Percentiles rank a stretch among this genome's conserved stretches.
Evolutionary conservation across 2,888 invertebrate genomes (phyloP).

Genomic region (Spisula solida): DNA sequence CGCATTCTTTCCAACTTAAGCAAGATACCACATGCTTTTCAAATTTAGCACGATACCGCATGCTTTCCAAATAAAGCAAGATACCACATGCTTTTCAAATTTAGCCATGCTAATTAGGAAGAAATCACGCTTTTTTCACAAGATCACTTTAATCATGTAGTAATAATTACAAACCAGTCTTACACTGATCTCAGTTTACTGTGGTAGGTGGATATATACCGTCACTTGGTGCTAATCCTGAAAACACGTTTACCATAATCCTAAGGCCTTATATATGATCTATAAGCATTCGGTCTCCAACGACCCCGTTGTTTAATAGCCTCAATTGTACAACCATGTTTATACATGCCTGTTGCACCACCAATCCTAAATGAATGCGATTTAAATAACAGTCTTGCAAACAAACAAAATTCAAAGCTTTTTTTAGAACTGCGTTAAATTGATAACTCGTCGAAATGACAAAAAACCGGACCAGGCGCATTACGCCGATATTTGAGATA

Average conservation of each 20-base stretch:
- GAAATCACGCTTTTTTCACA: not conserved
- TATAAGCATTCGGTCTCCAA: slow-evolving; percentile 18
- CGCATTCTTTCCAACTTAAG: not conserved
- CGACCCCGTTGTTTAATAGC: not conserved
- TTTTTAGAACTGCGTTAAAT: slow-evolving; percentile 18
- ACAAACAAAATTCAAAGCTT: slow-evolving; percentile 10
- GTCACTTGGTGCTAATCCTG: not conserved
- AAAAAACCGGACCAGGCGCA: not conserved
- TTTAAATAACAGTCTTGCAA: not conserved
- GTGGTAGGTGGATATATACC: not conserved
- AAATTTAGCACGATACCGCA: not conserved
- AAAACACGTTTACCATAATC: not conserved
- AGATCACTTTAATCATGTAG: not conserved
- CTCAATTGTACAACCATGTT: not conserved
- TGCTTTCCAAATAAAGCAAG: not conserved
- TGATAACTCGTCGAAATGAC: not conserved
- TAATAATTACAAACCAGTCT: not conserved
- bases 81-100: not conserved
- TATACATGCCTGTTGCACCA: slow-evolving; percentile 20
- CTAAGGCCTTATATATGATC: not conserved
- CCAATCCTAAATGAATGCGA: slow-evolving; percentile 31
- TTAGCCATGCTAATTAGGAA: not conserved
- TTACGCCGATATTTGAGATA: not conserved
- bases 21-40: not conserved
- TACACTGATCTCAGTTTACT: not conserved